These are phyloP conservation scores for Paradoxurus hermaphroditus DNA, from an alignment of 2,113 vertebrate genomes.

Conservation along the genomic window DNA sequence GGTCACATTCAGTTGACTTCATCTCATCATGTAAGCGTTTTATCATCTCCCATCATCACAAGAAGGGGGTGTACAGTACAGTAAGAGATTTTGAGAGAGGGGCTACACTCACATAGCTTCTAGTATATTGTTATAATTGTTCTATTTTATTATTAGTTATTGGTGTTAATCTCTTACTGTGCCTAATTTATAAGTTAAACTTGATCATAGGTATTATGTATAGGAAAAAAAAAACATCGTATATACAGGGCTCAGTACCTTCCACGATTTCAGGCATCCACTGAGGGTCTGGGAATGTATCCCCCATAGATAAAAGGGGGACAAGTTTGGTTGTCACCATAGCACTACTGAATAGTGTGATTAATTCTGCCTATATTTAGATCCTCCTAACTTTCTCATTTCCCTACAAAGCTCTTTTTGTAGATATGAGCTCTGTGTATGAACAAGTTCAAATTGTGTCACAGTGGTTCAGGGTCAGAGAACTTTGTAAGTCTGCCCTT, in stretches of 20 bases:
- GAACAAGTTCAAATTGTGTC: conserved; percentile 17
- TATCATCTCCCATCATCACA: neutral
- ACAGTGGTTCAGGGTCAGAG: conserved; percentile 16
- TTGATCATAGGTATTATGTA: neutral
- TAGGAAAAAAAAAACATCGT: neutral
- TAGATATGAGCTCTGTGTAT: neutral
- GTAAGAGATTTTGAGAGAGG: neutral
- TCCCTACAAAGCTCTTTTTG: neutral
- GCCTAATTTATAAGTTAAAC: neutral
- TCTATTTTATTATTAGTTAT: neutral
- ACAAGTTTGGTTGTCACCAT: neutral
- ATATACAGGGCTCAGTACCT: neutral
- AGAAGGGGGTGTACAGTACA: neutral
- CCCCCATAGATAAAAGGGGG: neutral
- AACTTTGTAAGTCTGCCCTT: neutral
- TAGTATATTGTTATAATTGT: neutral
- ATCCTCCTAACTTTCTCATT: neutral
- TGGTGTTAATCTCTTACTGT: neutral
- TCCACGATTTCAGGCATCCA: neutral
- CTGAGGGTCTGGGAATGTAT: neutral
- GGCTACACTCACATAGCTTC: neutral
- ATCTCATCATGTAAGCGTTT: neutral
- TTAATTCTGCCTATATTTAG: neutral
- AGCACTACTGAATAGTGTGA: neutral
- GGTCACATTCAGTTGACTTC: neutral